Evolutionary conservation across 2,888 invertebrate genomes (phyloP).

Genomic region (Monopis laevigella): DNA sequence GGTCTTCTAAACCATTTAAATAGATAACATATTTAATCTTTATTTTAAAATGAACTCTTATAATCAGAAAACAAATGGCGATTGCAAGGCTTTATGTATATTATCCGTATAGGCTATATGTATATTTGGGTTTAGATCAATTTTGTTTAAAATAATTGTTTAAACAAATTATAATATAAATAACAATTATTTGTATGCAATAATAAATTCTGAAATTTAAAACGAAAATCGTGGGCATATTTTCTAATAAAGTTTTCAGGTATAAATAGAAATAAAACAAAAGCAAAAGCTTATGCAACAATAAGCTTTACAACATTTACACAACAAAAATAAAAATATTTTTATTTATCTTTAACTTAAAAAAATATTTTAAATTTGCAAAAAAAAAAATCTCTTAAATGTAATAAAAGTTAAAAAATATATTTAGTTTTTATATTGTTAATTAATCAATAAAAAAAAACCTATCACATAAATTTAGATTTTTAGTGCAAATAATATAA

Average conservation of each 20-base stretch:
- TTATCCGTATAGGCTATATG: too few species aligned
- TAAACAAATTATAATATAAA: neutral
- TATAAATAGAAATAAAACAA: neutral
- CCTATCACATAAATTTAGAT: neutral
- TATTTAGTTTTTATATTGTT: neutral
- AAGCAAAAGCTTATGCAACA: slow-evolving; percentile 1
- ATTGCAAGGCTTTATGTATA: too few species aligned
- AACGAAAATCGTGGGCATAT: too few species aligned
- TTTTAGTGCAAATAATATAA: too few species aligned
- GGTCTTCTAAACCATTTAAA: too few species aligned
- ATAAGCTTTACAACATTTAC: neutral
- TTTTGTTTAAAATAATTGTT: neutral
- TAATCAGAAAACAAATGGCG: too few species aligned
- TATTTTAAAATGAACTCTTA: too few species aligned
- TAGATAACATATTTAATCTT: too few species aligned
- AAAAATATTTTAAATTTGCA: neutral
- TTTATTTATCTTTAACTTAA: too few species aligned
- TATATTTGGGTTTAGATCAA: neutral
- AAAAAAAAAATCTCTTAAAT: neutral
- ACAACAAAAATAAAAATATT: neutral
- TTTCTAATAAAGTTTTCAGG: too few species aligned
- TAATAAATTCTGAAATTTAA: neutral
- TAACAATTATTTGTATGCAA: neutral
- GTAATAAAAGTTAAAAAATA: neutral
- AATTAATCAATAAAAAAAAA: neutral